These are phyloP conservation scores for Odontomyia ornata DNA, from an alignment of 2,888 invertebrate genomes.

Conservation along the genomic window DNA sequence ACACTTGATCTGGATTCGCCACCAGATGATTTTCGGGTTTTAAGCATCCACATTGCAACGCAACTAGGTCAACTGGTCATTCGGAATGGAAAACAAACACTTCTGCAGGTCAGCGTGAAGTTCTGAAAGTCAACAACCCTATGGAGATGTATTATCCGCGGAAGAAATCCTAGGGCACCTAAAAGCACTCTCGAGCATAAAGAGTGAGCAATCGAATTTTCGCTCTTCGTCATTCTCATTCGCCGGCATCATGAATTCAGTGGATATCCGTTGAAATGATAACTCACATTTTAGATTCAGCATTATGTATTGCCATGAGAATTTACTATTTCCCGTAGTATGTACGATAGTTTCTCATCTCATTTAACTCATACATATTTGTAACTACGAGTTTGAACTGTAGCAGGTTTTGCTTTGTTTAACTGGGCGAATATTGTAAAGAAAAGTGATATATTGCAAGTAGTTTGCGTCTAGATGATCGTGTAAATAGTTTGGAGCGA, in stretches of 20 bases:
- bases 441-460: too few species aligned
- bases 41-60: constrained; percentile 91
- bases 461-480: too few species aligned
- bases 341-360: too few species aligned
- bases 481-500: too few species aligned
- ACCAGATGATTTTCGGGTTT: constrained; percentile 78
- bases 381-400: too few species aligned
- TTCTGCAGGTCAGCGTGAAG: constrained; percentile 92
- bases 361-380: too few species aligned
- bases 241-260: constrained; percentile 23
- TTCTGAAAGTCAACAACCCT: constrained; percentile 94
- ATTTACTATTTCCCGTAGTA: too few species aligned
- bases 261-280: too few species aligned
- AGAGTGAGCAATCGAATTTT: constrained; percentile 47
- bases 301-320: too few species aligned
- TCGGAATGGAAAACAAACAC: constrained; percentile 86
- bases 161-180: constrained; percentile 68
- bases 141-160: constrained; percentile 96
- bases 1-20: constrained; percentile 84
- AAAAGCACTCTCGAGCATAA: constrained; percentile 37
- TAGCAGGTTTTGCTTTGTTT: too few species aligned
- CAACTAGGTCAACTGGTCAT: constrained; percentile 84
- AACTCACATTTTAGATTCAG: too few species aligned
- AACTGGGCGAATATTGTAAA: too few species aligned
- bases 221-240: constrained; percentile 36